phyloP scores from a whole-genome alignment of 2,797 vertebrate genomes.

The Sebastes trivittatus region DNA sequence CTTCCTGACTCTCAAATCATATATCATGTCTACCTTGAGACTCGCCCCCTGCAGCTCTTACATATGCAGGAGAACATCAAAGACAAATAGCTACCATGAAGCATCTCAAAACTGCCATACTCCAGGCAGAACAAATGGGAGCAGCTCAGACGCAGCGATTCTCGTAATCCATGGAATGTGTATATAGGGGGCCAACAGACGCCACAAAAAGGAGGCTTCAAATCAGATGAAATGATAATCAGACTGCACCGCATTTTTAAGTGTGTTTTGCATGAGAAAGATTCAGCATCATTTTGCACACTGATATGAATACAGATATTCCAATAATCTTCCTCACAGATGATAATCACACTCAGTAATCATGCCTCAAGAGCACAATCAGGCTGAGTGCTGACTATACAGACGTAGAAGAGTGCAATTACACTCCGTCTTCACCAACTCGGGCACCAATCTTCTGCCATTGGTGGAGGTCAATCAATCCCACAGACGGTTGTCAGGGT shows the following conservation, averaged over 20 bases:
- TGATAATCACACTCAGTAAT: conserved; percentile 24
- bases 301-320: background rate
- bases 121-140: conserved; percentile 73
- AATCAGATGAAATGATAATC: conserved; percentile 17
- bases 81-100: conserved; percentile 12
- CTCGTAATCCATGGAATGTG: conserved; percentile 62
- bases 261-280: conserved; percentile 9
- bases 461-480: conserved; percentile 45
- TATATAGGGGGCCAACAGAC: background rate
- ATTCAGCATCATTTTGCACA: background rate
- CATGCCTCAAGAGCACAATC: conserved; percentile 60
- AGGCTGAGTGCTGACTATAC: conserved; percentile 37
- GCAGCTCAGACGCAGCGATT: conserved; percentile 63
- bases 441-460: conserved; percentile 5
- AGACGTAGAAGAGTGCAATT: conserved; percentile 35
- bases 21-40: background rate
- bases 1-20: background rate
- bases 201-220: conserved; percentile 10
- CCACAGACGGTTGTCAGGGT: conserved; percentile 25
- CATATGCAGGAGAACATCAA: conserved; percentile 18
- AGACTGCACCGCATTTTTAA: background rate
- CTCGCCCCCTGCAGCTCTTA: background rate
- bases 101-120: conserved; percentile 4
- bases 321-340: conserved; percentile 4
- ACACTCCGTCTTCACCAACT: conserved; percentile 9